phyloP scores from a whole-genome alignment of 2,888 invertebrate genomes.

The Morinoia aosen region DNA sequence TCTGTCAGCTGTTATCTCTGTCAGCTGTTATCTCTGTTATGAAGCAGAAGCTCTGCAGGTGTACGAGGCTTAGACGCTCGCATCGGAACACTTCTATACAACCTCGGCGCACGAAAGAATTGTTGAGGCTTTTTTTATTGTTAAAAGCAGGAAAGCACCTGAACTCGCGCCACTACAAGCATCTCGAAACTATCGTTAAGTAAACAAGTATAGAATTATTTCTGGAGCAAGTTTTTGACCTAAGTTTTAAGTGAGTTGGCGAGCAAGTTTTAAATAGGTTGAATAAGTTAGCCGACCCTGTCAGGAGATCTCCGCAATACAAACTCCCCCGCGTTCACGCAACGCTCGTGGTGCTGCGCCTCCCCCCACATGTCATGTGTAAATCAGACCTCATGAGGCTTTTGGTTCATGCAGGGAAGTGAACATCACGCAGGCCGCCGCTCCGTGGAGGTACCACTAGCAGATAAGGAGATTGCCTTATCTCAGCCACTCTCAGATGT shows the following conservation, averaged over 20 bases:
- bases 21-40: no score
- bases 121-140: neutral
- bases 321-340: constrained; percentile 13
- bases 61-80: no score
- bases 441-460: neutral
- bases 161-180: constrained; percentile 14
- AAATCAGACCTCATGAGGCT: neutral
- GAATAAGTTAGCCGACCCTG: constrained; percentile 52
- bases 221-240: constrained; percentile 45
- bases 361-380: neutral
- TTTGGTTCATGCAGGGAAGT: neutral
- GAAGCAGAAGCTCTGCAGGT: no score
- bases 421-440: neutral
- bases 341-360: neutral
- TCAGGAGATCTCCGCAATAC: constrained; percentile 45
- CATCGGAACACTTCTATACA: no score
- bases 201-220: constrained; percentile 51
- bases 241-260: constrained; percentile 53
- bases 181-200: constrained; percentile 39
- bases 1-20: no score
- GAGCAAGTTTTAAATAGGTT: constrained; percentile 54
- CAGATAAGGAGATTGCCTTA: neutral
- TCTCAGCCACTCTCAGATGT: neutral
- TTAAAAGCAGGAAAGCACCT: neutral
- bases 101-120: no score